Base-by-base conservation (phyloP, 2,888 invertebrate species). In the Cartodere bifasciata region DNA sequence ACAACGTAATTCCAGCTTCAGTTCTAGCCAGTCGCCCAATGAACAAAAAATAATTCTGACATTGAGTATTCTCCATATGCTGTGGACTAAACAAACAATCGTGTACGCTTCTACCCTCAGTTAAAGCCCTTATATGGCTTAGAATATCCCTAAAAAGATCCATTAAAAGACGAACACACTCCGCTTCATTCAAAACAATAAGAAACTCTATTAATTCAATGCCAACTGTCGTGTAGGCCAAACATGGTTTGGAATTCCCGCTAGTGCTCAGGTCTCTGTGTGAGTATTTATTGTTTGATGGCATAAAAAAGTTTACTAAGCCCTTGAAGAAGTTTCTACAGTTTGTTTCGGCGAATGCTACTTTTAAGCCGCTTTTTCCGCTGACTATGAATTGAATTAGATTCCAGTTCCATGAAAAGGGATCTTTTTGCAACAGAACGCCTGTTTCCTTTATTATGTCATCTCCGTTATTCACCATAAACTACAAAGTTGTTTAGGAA, bases 41-140 rank as follows among this genome's bases (percentile, higher is more conserved):
- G 54, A 91, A 85, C 24, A 95, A 68, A 60, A 95, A 95, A 65
- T 94, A 95, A 65, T 84, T 83, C 58, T 91, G 91, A 55, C 88
- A 86, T 64, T 88, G 81, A 1, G 91, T 88, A 48, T 79, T 85
- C 45, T 77, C 71, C 72, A 90, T 78, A 54, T 84, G 82, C 44
- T 83, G 79, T 1, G 90, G 90, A 56, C 86, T 86, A 49, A 90
- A 84, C 12, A 88, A 62, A 43, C 86, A 86, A 52, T 87, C 87
- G 52, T 87, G 85, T 1, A 85, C 84, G 42, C 78, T 78, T 43
- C 75, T 70, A 2, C 79, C 72, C 2, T 72, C 72, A 24, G 73
- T 72, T 27, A 88, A 77, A 7, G 78, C 74, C 39, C 70, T 65
- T 31, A 88, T 68, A 50, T 86, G 82, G 13, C 69, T 67, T 31